phyloP scores from a whole-genome alignment of 37 sponge, comb jelly and placozoan species.

The Haliclona indistincta region DNA sequence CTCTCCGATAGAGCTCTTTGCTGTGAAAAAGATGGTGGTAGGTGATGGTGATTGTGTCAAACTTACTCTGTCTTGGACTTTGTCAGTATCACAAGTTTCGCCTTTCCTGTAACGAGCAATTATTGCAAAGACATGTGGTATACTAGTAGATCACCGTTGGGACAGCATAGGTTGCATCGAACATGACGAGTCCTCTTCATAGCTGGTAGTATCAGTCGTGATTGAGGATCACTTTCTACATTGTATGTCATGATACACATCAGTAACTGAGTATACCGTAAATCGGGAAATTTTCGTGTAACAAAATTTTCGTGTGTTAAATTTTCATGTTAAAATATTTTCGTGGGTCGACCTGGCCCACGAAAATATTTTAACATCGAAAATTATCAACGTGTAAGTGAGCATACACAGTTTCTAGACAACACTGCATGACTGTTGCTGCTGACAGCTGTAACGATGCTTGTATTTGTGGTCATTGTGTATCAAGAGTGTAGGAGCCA shows the following conservation, averaged over 20 bases:
- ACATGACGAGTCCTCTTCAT: slow-evolving; percentile 75
- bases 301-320: no score
- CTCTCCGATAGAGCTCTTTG: background rate
- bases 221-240: background rate
- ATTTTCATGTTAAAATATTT: no score
- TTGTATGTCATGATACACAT: background rate
- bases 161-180: slow-evolving; percentile 66
- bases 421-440: no score
- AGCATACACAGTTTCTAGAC: slow-evolving; percentile 19
- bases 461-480: no score
- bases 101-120: background rate
- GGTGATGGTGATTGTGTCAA: background rate
- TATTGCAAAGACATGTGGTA: background rate
- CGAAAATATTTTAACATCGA: background rate
- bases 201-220: slow-evolving; percentile 39
- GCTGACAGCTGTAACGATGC: no score
- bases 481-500: no score
- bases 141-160: slow-evolving; percentile 47
- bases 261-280: no score
- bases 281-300: no score
- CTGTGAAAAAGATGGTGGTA: background rate
- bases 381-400: background rate
- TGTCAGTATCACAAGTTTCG: slow-evolving; percentile 7
- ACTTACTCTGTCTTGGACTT: slow-evolving; percentile 45
- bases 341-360: no score